Percentiles rank a stretch among this genome's conserved stretches.
Evolutionary conservation across 2,888 invertebrate species (phyloP).

Genomic region (Rhabditophanes sp.): DNA sequence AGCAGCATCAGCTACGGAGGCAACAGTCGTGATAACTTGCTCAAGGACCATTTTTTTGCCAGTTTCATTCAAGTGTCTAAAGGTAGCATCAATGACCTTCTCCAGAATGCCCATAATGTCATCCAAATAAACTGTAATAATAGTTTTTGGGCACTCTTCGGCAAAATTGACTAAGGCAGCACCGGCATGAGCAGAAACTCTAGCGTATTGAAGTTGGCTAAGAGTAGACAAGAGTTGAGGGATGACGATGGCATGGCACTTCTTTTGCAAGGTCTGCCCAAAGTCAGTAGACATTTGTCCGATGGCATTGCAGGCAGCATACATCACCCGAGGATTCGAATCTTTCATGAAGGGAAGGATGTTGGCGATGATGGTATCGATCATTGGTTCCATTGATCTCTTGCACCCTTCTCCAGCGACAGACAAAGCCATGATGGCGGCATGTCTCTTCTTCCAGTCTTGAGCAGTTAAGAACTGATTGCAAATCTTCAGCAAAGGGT

Average conservation of each 20-base stretch:
- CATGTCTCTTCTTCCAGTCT: conserved; percentile 58
- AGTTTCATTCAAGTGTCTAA: conserved; percentile 72
- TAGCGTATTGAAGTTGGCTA: conserved; percentile 74
- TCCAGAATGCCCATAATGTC: conserved; percentile 78
- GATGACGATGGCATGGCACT: conserved; percentile 85
- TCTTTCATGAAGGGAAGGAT: conserved; percentile 71
- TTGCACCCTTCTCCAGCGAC: conserved; percentile 94
- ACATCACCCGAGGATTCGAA: conserved; percentile 74
- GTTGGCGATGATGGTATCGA: conserved; percentile 76
- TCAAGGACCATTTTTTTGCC: conserved; percentile 89
- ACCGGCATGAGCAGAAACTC: conserved; percentile 75
- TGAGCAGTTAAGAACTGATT: conserved; percentile 28
- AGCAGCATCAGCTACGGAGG: conserved; percentile 91
- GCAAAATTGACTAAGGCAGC: conserved; percentile 97
- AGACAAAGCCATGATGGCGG: conserved; percentile 82
- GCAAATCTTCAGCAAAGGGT: conserved; percentile 48
- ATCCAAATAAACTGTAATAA: conserved; percentile 74
- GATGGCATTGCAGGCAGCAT: conserved; percentile 93
- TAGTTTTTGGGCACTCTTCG: conserved; percentile 88
- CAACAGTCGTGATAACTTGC: conserved; percentile 58
- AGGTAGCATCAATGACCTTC: conserved; percentile 70
- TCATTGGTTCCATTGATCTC: conserved; percentile 80
- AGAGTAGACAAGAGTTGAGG: conserved; percentile 72
- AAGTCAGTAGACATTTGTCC: conserved; percentile 77
- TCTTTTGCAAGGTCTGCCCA: conserved; percentile 86